Evolutionary conservation across 2,888 invertebrate genomes (phyloP).

Genomic region (Acholoe squamosa): DNA sequence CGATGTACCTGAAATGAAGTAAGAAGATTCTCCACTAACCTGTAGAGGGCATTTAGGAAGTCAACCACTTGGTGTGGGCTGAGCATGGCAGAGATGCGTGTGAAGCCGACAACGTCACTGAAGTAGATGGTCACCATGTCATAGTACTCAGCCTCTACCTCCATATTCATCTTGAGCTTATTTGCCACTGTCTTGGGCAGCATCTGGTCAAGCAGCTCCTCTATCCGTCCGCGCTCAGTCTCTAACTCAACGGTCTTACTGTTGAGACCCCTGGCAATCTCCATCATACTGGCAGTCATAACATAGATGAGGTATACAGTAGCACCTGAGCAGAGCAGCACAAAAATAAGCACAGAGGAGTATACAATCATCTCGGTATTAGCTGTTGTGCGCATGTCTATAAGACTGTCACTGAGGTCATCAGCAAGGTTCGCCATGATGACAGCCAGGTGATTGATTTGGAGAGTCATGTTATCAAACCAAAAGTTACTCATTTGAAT

Average conservation of each 20-base stretch:
- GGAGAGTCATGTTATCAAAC: conserved; percentile 59
- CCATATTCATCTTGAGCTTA: not conserved
- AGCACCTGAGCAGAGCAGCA: conserved; percentile 20
- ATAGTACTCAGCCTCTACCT: conserved; percentile 26
- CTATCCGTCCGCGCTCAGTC: conserved; percentile 98
- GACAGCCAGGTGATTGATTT: conserved; percentile 42
- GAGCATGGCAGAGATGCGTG: conserved; percentile 61
- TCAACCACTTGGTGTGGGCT: conserved; percentile 62
- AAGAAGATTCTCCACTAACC: conserved; percentile 22
- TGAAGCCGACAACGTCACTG: conserved; percentile 68
- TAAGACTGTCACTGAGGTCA: not conserved
- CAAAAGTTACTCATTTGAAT: not conserved
- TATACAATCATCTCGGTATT: conserved; percentile 12
- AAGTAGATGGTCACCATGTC: conserved; percentile 66
- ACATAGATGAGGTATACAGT: conserved; percentile 36
- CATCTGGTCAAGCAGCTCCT: conserved; percentile 88
- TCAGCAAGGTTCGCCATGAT: not conserved
- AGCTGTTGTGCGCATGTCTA: not conserved
- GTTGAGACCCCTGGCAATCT: not conserved
- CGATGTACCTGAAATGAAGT: too few species aligned
- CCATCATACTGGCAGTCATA: conserved; percentile 32
- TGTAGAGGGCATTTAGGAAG: conserved; percentile 47
- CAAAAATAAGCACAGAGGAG: conserved; percentile 7
- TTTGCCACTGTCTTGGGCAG: conserved; percentile 73
- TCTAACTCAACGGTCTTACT: conserved; percentile 25